phyloP scores from a whole-genome alignment of 2,113 vertebrate genomes.

The Butorides virescens region DNA sequence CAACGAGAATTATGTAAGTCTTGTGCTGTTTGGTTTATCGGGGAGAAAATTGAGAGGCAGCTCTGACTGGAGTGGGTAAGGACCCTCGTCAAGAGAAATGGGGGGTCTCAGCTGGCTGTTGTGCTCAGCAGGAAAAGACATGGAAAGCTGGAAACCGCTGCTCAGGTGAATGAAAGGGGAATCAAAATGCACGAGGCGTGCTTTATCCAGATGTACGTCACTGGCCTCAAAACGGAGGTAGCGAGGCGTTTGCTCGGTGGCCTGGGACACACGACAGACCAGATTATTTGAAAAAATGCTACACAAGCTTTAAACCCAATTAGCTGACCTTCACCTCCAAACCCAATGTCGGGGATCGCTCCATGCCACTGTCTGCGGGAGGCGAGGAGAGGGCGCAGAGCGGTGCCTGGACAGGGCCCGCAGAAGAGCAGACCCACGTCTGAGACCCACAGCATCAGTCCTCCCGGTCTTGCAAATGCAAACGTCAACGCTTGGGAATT shows the following conservation, averaged over 20 bases:
- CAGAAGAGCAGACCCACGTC: background rate
- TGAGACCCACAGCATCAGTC: background rate
- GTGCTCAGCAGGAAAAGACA: background rate
- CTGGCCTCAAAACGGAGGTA: rapidly evolving
- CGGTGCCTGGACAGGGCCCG: rapidly evolving
- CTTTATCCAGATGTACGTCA: background rate
- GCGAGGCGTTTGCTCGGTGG: background rate
- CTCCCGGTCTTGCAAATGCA: background rate
- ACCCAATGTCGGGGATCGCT: rapidly evolving
- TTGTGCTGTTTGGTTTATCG: background rate
- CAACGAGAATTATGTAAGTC: background rate
- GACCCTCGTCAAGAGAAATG: background rate
- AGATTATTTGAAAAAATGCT: background rate
- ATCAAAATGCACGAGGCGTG: rapidly evolving
- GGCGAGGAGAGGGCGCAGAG: rapidly evolving
- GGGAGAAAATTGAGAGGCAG: background rate
- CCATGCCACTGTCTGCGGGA: rapidly evolving
- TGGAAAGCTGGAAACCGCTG: background rate
- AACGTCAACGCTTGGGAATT: background rate
- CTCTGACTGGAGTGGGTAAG: background rate
- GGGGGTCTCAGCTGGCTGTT: background rate
- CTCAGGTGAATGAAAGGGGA: background rate
- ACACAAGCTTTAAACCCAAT: background rate
- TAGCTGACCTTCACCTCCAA: background rate
- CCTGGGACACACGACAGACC: rapidly evolving